These are phyloP conservation scores for Eurytoma adleriae DNA, from an alignment of 2,888 invertebrate species.

Conservation along the genomic window DNA sequence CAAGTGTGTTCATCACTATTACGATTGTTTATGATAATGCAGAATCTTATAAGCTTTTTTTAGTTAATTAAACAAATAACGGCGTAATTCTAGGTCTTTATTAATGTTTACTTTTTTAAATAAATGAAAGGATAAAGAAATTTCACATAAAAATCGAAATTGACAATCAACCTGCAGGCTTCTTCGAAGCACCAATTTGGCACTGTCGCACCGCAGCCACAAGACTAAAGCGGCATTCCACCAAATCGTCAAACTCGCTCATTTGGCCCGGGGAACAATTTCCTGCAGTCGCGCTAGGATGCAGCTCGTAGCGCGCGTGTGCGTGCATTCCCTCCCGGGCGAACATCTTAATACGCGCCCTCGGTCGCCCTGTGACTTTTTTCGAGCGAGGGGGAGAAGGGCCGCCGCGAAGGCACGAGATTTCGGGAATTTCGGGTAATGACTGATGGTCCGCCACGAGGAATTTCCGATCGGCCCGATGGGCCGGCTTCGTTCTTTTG, in stretches of 20 bases:
- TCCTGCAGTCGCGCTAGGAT: background rate
- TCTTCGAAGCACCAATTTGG: slow-evolving; percentile 9
- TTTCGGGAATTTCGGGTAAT: slow-evolving; percentile 54
- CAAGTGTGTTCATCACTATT: too few relatives aligned
- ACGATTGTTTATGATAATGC: too few relatives aligned
- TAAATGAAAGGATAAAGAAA: too few relatives aligned
- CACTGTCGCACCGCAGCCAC: background rate
- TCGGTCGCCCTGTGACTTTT: slow-evolving; percentile 39
- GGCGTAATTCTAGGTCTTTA: too few relatives aligned
- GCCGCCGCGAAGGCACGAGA: slow-evolving; percentile 16
- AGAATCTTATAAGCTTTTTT: too few relatives aligned
- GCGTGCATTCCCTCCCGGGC: slow-evolving; percentile 35
- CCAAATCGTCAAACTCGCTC: background rate
- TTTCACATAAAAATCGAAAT: slow-evolving; percentile 23
- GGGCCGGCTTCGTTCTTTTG: slow-evolving; percentile 6
- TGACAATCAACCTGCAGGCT: background rate
- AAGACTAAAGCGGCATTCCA: background rate
- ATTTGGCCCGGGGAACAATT: background rate
- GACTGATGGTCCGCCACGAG: slow-evolving; percentile 54
- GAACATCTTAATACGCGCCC: slow-evolving; percentile 68
- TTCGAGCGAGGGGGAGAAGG: slow-evolving; percentile 6
- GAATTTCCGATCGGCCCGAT: slow-evolving; percentile 54
- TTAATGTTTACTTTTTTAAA: too few relatives aligned
- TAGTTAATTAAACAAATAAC: too few relatives aligned
- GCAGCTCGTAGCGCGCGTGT: background rate